Percentiles rank a stretch among this genome's conserved stretches.
phyloP scores from a whole-genome alignment of 1,140 invertebrate genomes.

The Spodoptera frugiperda region DNA sequence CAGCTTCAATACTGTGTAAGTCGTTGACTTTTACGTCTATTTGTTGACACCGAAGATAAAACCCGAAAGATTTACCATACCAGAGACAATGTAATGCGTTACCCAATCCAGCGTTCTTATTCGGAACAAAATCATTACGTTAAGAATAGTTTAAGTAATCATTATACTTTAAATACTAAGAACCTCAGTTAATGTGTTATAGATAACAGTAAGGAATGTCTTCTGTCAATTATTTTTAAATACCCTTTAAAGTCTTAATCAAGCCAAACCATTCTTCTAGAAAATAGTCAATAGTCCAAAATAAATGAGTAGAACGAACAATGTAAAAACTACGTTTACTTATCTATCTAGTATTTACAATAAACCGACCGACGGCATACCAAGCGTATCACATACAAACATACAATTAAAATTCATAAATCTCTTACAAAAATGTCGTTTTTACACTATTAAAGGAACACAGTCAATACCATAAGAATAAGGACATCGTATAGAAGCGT shows the following conservation, averaged over 20 bases:
- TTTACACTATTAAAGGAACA: conserved; percentile 67
- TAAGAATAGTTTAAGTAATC: no score
- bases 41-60: no score
- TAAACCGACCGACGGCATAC: conserved; percentile 32
- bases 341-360: conserved; percentile 35
- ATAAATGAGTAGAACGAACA: not conserved
- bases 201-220: no score
- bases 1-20: no score
- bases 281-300: not conserved
- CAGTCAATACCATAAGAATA: conserved; percentile 56
- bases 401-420: conserved; percentile 48
- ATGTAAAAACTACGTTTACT: not conserved
- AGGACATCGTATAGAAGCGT: conserved; percentile 22
- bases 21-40: no score
- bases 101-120: no score
- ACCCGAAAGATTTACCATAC: no score
- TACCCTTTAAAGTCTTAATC: not conserved
- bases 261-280: not conserved
- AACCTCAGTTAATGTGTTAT: no score
- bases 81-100: no score
- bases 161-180: no score
- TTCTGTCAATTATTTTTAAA: not conserved
- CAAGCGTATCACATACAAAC: conserved; percentile 48
- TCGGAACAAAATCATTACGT: no score
- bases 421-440: conserved; percentile 49